Percentiles rank a stretch among this genome's conserved stretches.
phyloP scores from a whole-genome alignment of 1,140 invertebrate genomes.

The Drosophila quadrilineata region DNA sequence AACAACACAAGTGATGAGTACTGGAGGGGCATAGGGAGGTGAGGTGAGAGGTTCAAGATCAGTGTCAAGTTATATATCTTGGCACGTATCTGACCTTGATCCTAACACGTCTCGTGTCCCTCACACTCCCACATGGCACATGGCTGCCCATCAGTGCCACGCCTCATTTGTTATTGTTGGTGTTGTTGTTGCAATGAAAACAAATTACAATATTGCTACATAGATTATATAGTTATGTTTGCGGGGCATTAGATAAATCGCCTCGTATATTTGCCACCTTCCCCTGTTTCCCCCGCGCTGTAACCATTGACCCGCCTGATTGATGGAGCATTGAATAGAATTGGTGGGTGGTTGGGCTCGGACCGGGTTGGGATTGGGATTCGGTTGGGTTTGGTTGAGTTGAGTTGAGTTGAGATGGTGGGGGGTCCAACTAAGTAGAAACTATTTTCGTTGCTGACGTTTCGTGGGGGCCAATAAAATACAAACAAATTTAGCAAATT shows the following conservation, averaged over 20 bases:
- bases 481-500: constrained; percentile 29
- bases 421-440: constrained; percentile 12
- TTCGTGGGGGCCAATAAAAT: constrained; percentile 20
- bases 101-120: constrained; percentile 7
- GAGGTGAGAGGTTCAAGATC: constrained; percentile 43
- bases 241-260: constrained; percentile 9
- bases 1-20: background rate
- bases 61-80: constrained; percentile 58
- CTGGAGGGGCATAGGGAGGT: background rate
- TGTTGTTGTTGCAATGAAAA: constrained; percentile 36
- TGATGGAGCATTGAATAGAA: background rate
- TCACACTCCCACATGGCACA: too few species aligned
- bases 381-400: too few species aligned
- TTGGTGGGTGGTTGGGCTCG: background rate
- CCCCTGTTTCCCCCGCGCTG: background rate
- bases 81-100: constrained; percentile 56
- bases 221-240: too few species aligned
- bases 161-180: constrained; percentile 27
- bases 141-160: too few species aligned
- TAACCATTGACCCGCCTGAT: background rate
- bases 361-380: background rate
- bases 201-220: constrained; percentile 72
- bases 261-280: background rate
- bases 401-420: too few species aligned
- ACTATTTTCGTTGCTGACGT: constrained; percentile 71